Evolutionary conservation across 2,113 vertebrate genomes (phyloP).

Genomic region (Engraulis encrasicolus): DNA sequence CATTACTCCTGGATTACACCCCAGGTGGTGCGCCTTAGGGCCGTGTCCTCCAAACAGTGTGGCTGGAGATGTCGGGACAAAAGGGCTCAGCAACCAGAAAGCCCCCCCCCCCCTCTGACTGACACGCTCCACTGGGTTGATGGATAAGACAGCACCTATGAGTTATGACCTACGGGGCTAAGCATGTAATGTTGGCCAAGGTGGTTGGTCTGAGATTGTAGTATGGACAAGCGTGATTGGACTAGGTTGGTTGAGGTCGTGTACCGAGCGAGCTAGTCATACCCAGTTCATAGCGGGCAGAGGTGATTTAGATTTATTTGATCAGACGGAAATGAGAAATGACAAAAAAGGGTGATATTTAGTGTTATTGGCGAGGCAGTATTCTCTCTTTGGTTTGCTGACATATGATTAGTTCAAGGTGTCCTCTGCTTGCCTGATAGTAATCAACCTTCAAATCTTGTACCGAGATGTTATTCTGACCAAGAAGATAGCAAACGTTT

Average conservation of each 20-base stretch:
- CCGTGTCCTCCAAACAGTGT: background rate
- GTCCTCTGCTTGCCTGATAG: no score
- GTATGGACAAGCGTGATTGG: background rate
- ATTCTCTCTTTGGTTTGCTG: no score
- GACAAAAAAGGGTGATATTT: background rate
- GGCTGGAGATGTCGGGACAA: background rate
- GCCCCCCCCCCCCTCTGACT: background rate
- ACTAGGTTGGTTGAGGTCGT: background rate
- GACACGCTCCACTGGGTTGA: background rate
- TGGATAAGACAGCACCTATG: background rate
- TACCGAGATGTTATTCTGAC: no score
- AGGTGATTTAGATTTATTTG: background rate
- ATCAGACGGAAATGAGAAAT: background rate
- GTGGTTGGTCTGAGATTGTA: background rate
- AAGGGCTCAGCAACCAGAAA: no score
- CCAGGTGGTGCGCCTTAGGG: background rate
- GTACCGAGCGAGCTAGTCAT: background rate
- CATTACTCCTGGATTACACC: constrained; percentile 15
- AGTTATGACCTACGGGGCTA: background rate
- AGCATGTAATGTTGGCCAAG: no score
- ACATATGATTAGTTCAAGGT: no score
- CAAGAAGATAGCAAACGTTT: no score
- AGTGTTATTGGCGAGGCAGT: no score
- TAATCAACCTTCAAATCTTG: no score
- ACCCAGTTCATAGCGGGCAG: background rate